Base-by-base conservation (phyloP, 2,888 invertebrate species). In the Diloba caeruleocephala region DNA sequence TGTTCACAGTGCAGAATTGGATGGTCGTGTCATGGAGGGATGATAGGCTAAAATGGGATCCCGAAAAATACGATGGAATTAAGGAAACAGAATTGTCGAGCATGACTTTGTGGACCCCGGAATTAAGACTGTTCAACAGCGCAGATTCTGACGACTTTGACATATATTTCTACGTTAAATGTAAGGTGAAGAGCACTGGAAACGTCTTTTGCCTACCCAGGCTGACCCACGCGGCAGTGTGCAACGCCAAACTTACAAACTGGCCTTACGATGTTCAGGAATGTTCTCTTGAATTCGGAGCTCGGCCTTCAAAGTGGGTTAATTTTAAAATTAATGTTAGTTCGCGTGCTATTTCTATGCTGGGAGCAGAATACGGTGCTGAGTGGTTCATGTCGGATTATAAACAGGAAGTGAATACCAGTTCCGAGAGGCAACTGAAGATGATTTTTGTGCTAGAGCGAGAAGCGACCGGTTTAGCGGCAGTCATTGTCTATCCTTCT, bases 321-420 rank as follows among this genome's bases (percentile, higher is more conserved):
- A 52, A 49, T 3, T 51, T 77, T 0, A 61, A 26, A 0, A 54
- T 81, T 2, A 63, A 52, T 2, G 65, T 75, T 13, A 42, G 34
- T 6, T 10, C 29, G 0, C 39, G 57, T 29, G 76, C 66, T 2
- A 48, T 82, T 0, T 17, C 9, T 0, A 63, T 78, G 63, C 1
- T 66, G 0, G 74, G 67, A 0, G 73, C 75, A 0, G 77, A 79
- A 6, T 77, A 79, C 41, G 82, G 81, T 0, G 39, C 75, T 0
- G 80, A 78, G n/a, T 88, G 85, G 84, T 70, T 72, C 2, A 79
- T 88, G 23, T 64, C 81, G 3, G 76, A 79, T 38, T 81, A 71
- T 39, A 44, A 63, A 2, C 66, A 76, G 26, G 50, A 52, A 0
- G 49, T 65, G 13, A 41, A 71, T 33, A n/a, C 54, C 1, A 59